Conservation (phyloP, 1,140 invertebrate species). For the Chironomus tepperi region DNA sequence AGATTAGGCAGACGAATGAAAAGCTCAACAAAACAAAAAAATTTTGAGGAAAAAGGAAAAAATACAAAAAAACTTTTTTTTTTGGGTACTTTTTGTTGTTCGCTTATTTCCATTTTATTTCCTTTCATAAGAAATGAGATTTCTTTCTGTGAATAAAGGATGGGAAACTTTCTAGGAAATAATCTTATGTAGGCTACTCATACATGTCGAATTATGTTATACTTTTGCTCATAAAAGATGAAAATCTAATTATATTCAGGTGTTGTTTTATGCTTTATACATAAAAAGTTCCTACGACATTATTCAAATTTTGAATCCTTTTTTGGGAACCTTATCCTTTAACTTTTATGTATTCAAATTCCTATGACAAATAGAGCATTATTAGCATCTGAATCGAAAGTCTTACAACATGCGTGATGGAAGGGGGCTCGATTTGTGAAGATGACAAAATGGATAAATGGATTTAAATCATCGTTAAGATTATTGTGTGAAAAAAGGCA, state of each 20-base stretch:
- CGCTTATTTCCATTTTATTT: not conserved
- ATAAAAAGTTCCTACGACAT: too few species aligned
- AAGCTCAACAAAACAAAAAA: not conserved
- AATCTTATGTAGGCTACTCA: not conserved
- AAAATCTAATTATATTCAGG: not conserved
- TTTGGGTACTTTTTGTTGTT: not conserved
- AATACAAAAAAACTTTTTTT: not conserved
- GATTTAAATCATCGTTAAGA: too few species aligned
- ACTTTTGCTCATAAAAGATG: not conserved
- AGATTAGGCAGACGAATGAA: slow-evolving; percentile 11
- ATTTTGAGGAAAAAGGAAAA: not conserved
- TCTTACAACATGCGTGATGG: too few species aligned
- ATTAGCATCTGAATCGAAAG: too few species aligned
- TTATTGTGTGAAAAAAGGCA: too few species aligned
- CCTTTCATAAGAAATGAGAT: not conserved
- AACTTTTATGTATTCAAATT: too few species aligned
- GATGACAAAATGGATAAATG: too few species aligned
- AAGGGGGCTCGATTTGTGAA: too few species aligned
- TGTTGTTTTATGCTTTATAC: too few species aligned
- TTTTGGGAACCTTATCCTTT: too few species aligned
- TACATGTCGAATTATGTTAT: not conserved
- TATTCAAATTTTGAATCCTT: too few species aligned
- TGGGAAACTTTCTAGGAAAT: not conserved
- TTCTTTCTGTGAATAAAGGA: not conserved
- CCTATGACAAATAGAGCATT: too few species aligned